These are phyloP conservation scores for Nemapogon koenigi DNA, from an alignment of 2,888 invertebrate species.

Conservation along the genomic window DNA sequence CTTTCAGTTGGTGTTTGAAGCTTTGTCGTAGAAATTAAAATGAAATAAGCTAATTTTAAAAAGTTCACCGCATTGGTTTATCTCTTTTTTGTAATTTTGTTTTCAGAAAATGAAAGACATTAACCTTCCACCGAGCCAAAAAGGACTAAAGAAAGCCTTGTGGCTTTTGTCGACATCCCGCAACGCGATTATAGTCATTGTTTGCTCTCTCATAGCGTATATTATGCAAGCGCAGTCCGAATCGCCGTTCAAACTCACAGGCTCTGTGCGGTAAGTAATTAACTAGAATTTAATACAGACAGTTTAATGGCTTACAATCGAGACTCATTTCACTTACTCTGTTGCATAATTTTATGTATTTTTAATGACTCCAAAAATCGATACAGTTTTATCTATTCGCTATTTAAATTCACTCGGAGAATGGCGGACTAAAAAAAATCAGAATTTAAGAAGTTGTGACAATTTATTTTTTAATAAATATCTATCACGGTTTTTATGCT, in stretches of 20 bases:
- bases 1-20: neutral
- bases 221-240: conserved; percentile 53
- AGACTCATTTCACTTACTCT: too few relatives aligned
- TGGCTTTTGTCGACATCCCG: conserved; percentile 84
- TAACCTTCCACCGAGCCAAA: conserved; percentile 44
- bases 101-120: conserved; percentile 81
- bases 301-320: neutral
- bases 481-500: too few relatives aligned
- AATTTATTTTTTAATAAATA: too few relatives aligned
- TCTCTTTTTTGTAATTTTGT: neutral
- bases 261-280: conserved; percentile 64
- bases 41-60: neutral
- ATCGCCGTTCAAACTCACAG: conserved; percentile 77
- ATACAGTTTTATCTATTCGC: too few relatives aligned
- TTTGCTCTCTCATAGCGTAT: conserved; percentile 74
- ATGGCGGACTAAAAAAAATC: too few relatives aligned
- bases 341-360: conserved; percentile 4
- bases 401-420: too few relatives aligned
- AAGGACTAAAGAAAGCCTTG: conserved; percentile 61
- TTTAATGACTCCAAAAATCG: too few relatives aligned
- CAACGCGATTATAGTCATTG: conserved; percentile 82
- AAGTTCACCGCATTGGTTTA: neutral
- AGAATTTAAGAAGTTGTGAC: too few relatives aligned
- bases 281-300: neutral
- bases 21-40: neutral